These are phyloP conservation scores for Campopleginae sp. DNA, from an alignment of 2,888 invertebrate genomes.

Conservation along the genomic window DNA sequence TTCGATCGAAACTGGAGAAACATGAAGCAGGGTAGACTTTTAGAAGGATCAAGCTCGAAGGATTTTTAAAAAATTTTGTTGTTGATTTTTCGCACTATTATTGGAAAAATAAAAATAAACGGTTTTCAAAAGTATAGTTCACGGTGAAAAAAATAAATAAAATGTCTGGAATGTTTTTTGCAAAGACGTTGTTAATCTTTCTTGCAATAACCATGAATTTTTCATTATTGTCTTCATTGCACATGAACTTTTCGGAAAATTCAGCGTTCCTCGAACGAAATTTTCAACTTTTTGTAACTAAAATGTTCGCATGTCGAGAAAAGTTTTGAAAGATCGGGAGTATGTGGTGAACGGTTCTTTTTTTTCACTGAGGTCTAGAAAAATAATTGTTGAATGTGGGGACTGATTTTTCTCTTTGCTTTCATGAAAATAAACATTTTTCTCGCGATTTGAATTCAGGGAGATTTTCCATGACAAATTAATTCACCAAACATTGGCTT, in stretches of 20 bases:
- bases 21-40: not conserved
- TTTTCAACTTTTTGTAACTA: too few relatives aligned
- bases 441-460: not conserved
- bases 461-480: not conserved
- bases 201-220: constrained; percentile 1
- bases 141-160: not conserved
- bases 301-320: not conserved
- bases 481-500: not conserved
- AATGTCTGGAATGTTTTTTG: not conserved
- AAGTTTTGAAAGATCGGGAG: not conserved
- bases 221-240: constrained; percentile 21
- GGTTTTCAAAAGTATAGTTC: not conserved
- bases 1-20: constrained; percentile 2
- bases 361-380: not conserved
- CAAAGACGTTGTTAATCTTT: not conserved
- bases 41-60: not conserved
- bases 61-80: not conserved
- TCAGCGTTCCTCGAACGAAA: not conserved
- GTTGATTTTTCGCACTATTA: not conserved
- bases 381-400: not conserved
- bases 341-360: not conserved
- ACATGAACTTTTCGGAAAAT: not conserved
- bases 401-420: not conserved
- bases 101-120: not conserved
- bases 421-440: not conserved